phyloP scores from a whole-genome alignment of 2,888 invertebrate genomes.

The Spicauda simplicius region DNA sequence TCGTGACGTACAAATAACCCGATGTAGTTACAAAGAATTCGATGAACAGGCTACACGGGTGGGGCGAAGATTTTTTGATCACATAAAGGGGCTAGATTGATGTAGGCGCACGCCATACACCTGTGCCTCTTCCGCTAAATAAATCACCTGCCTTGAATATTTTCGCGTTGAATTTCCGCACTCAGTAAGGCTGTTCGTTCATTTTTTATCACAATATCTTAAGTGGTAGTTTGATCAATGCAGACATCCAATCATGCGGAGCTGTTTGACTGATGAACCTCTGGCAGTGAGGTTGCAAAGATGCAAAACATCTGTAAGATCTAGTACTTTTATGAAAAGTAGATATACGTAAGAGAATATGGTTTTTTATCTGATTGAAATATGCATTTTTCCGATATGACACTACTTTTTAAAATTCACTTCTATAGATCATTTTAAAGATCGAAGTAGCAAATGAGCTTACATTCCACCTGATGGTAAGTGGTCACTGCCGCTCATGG shows the following conservation, averaged over 20 bases:
- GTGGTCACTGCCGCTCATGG: too few species aligned
- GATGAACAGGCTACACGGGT: neutral
- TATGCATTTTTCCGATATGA: too few species aligned
- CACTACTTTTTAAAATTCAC: too few species aligned
- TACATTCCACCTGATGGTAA: too few species aligned
- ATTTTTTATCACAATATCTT: constrained; percentile 38
- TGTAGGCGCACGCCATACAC: constrained; percentile 15
- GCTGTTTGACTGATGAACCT: neutral
- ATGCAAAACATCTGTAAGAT: neutral
- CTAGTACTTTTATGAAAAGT: too few species aligned
- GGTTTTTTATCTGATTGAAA: too few species aligned
- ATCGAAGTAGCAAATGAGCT: too few species aligned
- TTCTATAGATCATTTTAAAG: too few species aligned
- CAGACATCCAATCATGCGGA: neutral
- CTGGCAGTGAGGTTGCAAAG: neutral
- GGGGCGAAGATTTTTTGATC: constrained; percentile 19
- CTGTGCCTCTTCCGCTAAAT: constrained; percentile 34
- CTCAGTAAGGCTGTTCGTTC: constrained; percentile 45
- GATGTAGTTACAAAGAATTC: neutral
- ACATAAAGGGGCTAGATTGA: constrained; percentile 19
- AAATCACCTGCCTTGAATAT: constrained; percentile 33
- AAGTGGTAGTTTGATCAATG: constrained; percentile 8
- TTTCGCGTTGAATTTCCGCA: constrained; percentile 37
- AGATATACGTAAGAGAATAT: too few species aligned
- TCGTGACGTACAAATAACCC: too few species aligned